Base-by-base conservation (phyloP, 2,888 invertebrate genomes). In the Acrocera orbiculus region DNA sequence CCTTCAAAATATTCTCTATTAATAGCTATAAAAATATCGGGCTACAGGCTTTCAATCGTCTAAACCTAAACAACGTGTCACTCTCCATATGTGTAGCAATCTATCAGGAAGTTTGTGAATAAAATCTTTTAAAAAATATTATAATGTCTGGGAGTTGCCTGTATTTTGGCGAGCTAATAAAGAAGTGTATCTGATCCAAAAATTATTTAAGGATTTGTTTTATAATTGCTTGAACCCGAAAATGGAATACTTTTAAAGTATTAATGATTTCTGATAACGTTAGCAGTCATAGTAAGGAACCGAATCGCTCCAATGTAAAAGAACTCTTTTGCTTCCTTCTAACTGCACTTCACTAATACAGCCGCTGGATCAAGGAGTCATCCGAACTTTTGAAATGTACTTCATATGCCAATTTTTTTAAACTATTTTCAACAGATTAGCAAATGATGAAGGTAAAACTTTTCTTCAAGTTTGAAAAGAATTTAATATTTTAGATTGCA, bases 41-140 rank as follows among this genome's bases (percentile, higher is more conserved):
- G 38, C 38, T 16, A 38, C 41, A 34, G 42, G 42, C 17, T 43
- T 42, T 37, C 47, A 44, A 41, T 39, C 39, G 14, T 32, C 33
- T 26, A 51, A n/a, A n/a, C n/a, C n/a, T n/a, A n/a, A 48, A 33
- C 48, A 52, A 32, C 36, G 47, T 16, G 34, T 51, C 10, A 47
- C 45, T 14, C 39, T 52, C 16, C 42, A 50, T n/a, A 40, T 51
- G 10, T 45, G 48, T 36, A 47, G 43, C 22, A 54, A 54, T 45
- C 48, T 49, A 16, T 37, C 38, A 28, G 49, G 49, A 25, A 47
- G 48, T 40, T 46, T 45, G 25, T 49, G 49, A 38, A 34, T 51
- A 30, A 53, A 53, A 44, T 52, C 54, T 23, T 40, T 53, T 28
- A 42, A 53, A 13, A 43, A 52, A 28, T 48, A n/a, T 9, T 31